Evolutionary conservation across 2,797 vertebrate genomes (phyloP).

Genomic region (Oryzias sinensis): DNA sequence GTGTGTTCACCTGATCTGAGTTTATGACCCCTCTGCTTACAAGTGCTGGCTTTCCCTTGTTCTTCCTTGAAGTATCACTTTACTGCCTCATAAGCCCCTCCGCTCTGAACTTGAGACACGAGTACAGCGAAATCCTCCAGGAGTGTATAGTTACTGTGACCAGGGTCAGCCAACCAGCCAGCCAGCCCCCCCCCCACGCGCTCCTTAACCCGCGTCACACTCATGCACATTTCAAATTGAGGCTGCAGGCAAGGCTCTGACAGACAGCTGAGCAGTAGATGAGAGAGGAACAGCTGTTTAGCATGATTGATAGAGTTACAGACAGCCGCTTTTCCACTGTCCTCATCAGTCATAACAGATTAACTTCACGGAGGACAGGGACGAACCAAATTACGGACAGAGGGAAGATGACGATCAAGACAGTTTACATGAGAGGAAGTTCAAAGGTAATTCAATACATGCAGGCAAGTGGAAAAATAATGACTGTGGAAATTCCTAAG

Average conservation of each 20-base stretch:
- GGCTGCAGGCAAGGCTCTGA: constrained; percentile 35
- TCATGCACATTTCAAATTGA: constrained; percentile 39
- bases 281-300: constrained; percentile 57
- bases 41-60: constrained; percentile 12
- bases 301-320: constrained; percentile 45
- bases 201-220: constrained; percentile 30
- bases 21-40: not conserved
- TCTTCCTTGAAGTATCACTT: constrained; percentile 23
- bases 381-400: constrained; percentile 15
- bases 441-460: constrained; percentile 20
- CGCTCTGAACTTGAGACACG: constrained; percentile 58
- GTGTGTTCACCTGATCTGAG: not conserved
- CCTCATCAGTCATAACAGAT: constrained; percentile 37
- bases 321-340: constrained; percentile 44
- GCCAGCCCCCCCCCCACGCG: constrained; percentile 1
- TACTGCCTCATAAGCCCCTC: constrained; percentile 28
- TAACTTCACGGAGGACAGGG: constrained; percentile 27
- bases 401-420: constrained; percentile 17
- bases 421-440: constrained; percentile 12
- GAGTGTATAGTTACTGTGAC: constrained; percentile 63
- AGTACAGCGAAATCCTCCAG: constrained; percentile 55
- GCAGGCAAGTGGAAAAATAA: constrained; percentile 7
- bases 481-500: constrained; percentile 12
- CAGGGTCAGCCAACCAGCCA: constrained; percentile 31
- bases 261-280: constrained; percentile 38